Conservation (phyloP, 1,140 invertebrate genomes). For the Drosophila sucinea region DNA sequence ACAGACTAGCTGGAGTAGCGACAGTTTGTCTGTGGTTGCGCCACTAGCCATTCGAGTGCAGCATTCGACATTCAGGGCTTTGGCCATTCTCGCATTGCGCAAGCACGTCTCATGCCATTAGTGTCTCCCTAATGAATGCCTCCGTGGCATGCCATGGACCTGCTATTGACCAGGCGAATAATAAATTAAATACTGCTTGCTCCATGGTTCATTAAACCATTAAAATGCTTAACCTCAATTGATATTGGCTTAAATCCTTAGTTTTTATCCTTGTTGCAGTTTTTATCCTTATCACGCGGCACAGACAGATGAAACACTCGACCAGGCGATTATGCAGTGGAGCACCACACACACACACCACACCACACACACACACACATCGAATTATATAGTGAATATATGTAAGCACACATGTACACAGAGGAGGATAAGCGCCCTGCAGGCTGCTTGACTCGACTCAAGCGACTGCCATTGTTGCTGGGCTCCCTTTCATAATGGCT, state of each 20-base stretch:
- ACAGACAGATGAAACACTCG: conserved; percentile 39
- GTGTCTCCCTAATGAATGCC: conserved; percentile 46
- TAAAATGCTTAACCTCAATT: conserved; percentile 42
- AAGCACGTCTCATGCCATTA: conserved; percentile 63
- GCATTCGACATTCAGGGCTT: not conserved
- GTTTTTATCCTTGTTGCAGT: conserved; percentile 33
- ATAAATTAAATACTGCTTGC: conserved; percentile 35
- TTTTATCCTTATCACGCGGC: conserved; percentile 49
- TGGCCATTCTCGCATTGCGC: conserved; percentile 34
- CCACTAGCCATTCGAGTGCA: conserved; percentile 18
- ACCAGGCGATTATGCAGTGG: conserved; percentile 31
- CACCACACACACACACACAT: not conserved
- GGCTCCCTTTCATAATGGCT: conserved; percentile 27
- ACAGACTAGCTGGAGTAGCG: conserved; percentile 18
- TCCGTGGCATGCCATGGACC: not conserved
- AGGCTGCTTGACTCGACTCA: conserved; percentile 23
- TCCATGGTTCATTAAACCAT: conserved; percentile 54
- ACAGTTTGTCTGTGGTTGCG: conserved; percentile 37
- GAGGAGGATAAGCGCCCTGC: conserved; percentile 14
- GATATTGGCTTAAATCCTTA: conserved; percentile 24
- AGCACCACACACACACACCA: not conserved
- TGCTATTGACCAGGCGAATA: conserved; percentile 29
- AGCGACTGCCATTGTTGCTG: conserved; percentile 30
- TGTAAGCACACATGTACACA: conserved; percentile 7
- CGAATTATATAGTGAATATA: not conserved